Evolutionary conservation across 2,888 invertebrate species (phyloP).

Genomic region (Augochlorella aurata): DNA sequence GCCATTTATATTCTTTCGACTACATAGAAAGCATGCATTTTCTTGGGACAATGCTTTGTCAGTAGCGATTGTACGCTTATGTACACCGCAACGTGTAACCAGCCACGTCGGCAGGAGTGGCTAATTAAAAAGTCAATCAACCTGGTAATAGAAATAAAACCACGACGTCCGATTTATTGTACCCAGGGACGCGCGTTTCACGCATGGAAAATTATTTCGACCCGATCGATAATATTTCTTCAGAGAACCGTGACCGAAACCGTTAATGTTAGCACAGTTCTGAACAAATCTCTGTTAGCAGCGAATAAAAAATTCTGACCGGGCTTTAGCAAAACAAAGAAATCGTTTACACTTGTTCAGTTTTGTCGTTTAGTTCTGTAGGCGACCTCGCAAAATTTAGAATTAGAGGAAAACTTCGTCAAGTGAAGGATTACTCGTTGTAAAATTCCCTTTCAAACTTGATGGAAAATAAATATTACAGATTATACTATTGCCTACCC

Average conservation of each 20-base stretch:
- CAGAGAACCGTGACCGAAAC: background rate
- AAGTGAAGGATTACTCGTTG: too few species aligned
- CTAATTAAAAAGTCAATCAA: constrained; percentile 71
- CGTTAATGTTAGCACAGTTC: background rate
- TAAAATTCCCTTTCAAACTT: too few species aligned
- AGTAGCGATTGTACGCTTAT: constrained; percentile 19
- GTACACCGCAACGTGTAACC: background rate
- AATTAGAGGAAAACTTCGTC: too few species aligned
- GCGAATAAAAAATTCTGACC: background rate
- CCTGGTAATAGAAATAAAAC: constrained; percentile 61
- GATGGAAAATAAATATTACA: too few species aligned
- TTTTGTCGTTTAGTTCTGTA: too few species aligned
- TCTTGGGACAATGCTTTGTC: background rate
- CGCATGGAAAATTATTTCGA: constrained; percentile 16
- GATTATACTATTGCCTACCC: too few species aligned
- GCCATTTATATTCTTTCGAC: constrained; percentile 2
- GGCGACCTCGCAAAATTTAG: too few species aligned
- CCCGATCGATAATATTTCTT: constrained; percentile 2
- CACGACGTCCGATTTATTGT: constrained; percentile 26
- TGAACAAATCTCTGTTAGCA: background rate
- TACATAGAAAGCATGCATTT: constrained; percentile 8
- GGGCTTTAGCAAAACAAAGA: background rate
- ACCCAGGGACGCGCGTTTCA: background rate
- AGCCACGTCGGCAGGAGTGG: constrained; percentile 19
- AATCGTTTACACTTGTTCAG: background rate